phyloP scores from a whole-genome alignment of 2,888 invertebrate species.

The Petrophora chlorosata region DNA sequence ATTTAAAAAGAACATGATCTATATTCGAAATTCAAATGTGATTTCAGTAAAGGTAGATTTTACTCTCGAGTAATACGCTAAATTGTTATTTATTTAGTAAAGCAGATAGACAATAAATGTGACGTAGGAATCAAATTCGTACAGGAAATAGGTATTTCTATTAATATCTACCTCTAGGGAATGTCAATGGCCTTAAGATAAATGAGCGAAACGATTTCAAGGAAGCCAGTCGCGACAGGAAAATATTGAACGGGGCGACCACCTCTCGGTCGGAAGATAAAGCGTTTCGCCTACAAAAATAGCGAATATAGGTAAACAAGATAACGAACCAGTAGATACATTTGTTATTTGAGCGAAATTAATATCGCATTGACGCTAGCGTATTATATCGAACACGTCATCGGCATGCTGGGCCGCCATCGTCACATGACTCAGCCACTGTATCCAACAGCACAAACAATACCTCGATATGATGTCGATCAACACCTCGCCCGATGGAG shows the following conservation, averaged over 20 bases:
- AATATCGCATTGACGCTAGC: conserved; percentile 22
- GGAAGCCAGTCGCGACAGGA: conserved; percentile 13
- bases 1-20: too few relatives aligned
- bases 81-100: too few relatives aligned
- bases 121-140: neutral
- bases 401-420: conserved; percentile 26
- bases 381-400: conserved; percentile 22
- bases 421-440: conserved; percentile 43
- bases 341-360: conserved; percentile 43
- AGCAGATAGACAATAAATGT: too few relatives aligned
- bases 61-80: too few relatives aligned
- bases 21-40: too few relatives aligned
- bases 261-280: conserved; percentile 8
- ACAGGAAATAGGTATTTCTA: conserved; percentile 10
- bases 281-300: conserved; percentile 14
- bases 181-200: conserved; percentile 35
- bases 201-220: conserved; percentile 14
- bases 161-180: conserved; percentile 14
- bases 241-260: neutral
- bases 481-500: conserved; percentile 78
- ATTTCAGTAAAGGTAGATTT: too few relatives aligned
- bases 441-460: conserved; percentile 31
- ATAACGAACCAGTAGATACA: conserved; percentile 21
- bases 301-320: conserved; percentile 22
- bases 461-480: conserved; percentile 79